Evolutionary conservation across 2,797 vertebrate genomes (phyloP), one percentile per base, ranked within the genome.

Genomic region (Sebastes iracundus): DNA sequence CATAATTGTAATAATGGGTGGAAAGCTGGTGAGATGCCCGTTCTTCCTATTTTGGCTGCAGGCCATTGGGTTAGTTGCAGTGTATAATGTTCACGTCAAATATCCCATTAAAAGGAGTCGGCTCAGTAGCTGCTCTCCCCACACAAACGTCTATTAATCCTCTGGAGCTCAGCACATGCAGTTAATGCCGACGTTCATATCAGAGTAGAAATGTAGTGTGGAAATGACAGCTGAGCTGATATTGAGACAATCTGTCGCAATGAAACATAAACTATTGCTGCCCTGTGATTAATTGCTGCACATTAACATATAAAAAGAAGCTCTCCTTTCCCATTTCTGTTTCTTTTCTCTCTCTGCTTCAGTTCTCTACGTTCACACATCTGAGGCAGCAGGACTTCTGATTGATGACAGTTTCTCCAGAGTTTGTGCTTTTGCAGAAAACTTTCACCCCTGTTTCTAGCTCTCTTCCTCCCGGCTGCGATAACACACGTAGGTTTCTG

Each of bases 1-100:
- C 74, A 77, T 88, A 88, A 92, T 91, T 87, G 63, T 79, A 75
- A 77, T 90, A 89, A 87, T 85, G 65, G 81, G 59, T 73, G 81
- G 68, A 81, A 82, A 76, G 70, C 75, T 86, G 80, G 56, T 83
- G 33, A 60, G 65, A 53, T 68, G 59, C 76, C 81, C 27, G 35
- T 68, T 74, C 62, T 63, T 61, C 49, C 70, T 63, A 10, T 59
- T 81, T 77, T 87, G 78, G 52, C 76, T 63, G 3, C 12, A 33
- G 79, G 68, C 52, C 62, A 49, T 56, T 78, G 28, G 58, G 20
- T 83, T 64, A 74, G 27, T 65, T 70, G 28, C 38, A 67, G 53
- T 67, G 65, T 77, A 49, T 58, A 52, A 27, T 2, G 22, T 72
- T 9, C 22, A 66, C 28, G 4, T 60, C 28, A 66, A 49, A 20